Base-by-base conservation (phyloP, 2,113 vertebrate genomes). In the Zosterops pallidus region DNA sequence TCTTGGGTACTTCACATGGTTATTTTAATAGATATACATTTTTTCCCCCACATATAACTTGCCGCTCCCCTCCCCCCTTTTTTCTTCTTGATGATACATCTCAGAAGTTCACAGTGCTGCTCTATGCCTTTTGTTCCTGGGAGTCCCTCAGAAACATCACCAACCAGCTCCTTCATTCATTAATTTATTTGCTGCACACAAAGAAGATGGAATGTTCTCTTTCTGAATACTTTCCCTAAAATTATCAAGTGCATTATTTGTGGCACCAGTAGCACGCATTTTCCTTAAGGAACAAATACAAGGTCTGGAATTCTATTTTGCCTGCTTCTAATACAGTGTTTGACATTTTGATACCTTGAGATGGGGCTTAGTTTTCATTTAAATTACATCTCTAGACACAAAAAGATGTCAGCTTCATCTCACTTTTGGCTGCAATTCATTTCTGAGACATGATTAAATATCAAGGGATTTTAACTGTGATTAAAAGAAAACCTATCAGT, bases 61-160 rank as follows among this genome's bases (percentile, higher is more conserved):
- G 60, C 21, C 4, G 4, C n/a, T 33, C 13, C 21, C 21, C 41
- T 37, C 18, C 28, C 7, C 5, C 5, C 2, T 0, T 5, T 11
- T 33, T 8, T 33, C 8, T 10, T 35, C 64, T 35, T 26, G 3
- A 29, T 39, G 13, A 55, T 6, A 15, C 9, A 59, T 44, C 49
- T 80, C 42, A 82, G 55, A 72, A 87, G 63, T 18, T 47, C 26
- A 50, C 14, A 74, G 57, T 7, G 26, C 20, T 15, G 37, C 9
- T 53, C 25, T 76, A 20, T 4, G 21, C 0, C 0, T 2, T 14
- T 53, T 79, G 21, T 4, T 94, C 6, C 63, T 53, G 16, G 29
- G 15, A 83, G 26, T 10, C 14, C 15, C 83, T 67, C 39, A 71
- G 44, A 83, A 86, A 63, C 21, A 31, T 21, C 22, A 86, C 16